Evolutionary conservation across 2,797 vertebrate species (phyloP).

Genomic region (Spondyliosoma cantharus): DNA sequence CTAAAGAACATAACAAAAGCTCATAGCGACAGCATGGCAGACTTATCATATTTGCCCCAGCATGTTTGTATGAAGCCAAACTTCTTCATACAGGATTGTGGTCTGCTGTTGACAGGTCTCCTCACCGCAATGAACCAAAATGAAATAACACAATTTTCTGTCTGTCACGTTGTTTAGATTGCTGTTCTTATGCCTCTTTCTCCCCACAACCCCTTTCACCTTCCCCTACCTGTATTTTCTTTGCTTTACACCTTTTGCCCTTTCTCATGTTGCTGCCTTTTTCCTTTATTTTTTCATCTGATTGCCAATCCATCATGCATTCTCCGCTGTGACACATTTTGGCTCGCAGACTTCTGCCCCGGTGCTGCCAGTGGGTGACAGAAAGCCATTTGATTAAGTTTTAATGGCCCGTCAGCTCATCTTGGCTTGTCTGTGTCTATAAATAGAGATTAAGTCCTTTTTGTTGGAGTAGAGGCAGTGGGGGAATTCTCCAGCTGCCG

Average conservation of each 20-base stretch:
- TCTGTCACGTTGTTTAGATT: not conserved
- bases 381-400: conserved; percentile 65
- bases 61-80: not conserved
- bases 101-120: not conserved
- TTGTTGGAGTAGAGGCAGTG: conserved; percentile 29
- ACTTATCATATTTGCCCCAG: not conserved
- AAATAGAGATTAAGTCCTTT: conserved; percentile 65
- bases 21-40: not conserved
- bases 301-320: not conserved
- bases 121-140: not conserved
- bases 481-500: conserved; percentile 23
- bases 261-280: not conserved
- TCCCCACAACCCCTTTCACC: not conserved
- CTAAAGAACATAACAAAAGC: not conserved
- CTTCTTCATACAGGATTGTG: not conserved
- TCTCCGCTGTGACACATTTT: not conserved
- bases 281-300: not conserved
- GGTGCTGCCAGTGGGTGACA: conserved; percentile 25
- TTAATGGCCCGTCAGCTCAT: conserved; percentile 59
- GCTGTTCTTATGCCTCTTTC: not conserved
- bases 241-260: not conserved
- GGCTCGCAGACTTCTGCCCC: conserved; percentile 2
- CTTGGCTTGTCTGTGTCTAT: conserved; percentile 48
- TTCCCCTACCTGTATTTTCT: not conserved
- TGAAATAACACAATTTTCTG: not conserved